phyloP scores from a whole-genome alignment of 2,797 vertebrate species.

The Perodicticus potto region DNA sequence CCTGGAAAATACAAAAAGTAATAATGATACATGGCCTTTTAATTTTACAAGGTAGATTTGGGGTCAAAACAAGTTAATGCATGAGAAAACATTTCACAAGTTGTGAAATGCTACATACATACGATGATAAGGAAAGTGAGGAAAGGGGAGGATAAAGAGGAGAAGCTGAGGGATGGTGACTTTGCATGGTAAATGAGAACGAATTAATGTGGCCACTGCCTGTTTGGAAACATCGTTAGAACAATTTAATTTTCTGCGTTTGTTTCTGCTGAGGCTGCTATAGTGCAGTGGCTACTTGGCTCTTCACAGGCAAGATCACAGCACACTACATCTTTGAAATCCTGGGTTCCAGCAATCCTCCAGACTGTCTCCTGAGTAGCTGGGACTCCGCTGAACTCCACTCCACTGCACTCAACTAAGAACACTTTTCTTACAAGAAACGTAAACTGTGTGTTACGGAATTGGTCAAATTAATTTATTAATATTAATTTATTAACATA shows the following conservation, averaged over 20 bases:
- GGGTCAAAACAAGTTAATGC: neutral
- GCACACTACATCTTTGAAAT: neutral
- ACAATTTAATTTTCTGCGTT: neutral
- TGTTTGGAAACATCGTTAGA: neutral
- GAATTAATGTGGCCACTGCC: neutral
- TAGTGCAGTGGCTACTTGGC: neutral
- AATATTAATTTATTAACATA: no score
- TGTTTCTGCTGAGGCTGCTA: neutral
- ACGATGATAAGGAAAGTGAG: neutral
- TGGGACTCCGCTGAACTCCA: neutral
- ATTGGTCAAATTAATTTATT: neutral
- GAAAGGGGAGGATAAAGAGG: neutral
- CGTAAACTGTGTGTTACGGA: neutral
- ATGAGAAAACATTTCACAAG: neutral
- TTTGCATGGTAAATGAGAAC: neutral
- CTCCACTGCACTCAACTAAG: neutral
- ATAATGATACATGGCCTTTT: neutral
- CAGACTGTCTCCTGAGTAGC: neutral
- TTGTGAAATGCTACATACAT: neutral
- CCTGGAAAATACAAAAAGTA: conserved; percentile 39
- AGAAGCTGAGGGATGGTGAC: neutral
- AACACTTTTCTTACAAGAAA: neutral
- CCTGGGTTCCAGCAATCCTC: neutral
- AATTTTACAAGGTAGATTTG: neutral
- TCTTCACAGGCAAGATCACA: neutral